phyloP scores from a whole-genome alignment of 2,888 invertebrate genomes.

The Platycheirus albimanus region DNA sequence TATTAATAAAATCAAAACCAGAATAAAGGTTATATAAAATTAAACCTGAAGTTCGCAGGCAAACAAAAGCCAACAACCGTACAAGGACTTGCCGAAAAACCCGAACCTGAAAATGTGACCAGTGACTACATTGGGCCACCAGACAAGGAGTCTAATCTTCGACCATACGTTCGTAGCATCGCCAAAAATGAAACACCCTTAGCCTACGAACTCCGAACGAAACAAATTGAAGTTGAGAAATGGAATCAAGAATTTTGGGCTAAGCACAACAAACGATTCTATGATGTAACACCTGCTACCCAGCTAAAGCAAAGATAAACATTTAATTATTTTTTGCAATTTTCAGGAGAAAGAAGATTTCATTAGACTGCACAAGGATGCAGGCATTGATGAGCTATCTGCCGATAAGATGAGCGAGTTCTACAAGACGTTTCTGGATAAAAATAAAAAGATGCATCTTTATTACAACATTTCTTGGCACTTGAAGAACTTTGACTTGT shows the following conservation, averaged over 20 bases:
- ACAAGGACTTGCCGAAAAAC: conserved; percentile 76
- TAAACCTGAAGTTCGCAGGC: conserved; percentile 33
- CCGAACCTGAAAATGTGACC: conserved; percentile 77
- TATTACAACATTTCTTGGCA: conserved; percentile 93
- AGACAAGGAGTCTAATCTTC: conserved; percentile 90
- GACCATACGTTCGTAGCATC: conserved; percentile 87
- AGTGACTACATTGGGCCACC: conserved; percentile 85
- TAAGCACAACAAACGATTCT: conserved; percentile 90
- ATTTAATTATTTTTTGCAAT: too few relatives aligned
- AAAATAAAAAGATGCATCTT: conserved; percentile 90
- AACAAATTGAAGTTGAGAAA: conserved; percentile 87
- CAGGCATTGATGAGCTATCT: conserved; percentile 84
- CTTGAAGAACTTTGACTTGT: conserved; percentile 88
- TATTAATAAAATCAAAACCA: background rate
- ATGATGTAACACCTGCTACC: conserved; percentile 84
- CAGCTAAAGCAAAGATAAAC: too few relatives aligned
- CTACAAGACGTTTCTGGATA: conserved; percentile 92
- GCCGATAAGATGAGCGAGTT: conserved; percentile 95
- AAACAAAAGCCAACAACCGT: conserved; percentile 13
- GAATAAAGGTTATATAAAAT: background rate
- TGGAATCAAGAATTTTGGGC: conserved; percentile 95
- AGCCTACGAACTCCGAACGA: conserved; percentile 86
- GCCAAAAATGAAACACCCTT: conserved; percentile 86
- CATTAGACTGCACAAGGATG: conserved; percentile 83
- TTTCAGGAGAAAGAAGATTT: conserved; percentile 86